These are phyloP conservation scores for Poeciliopsis turrubarensis DNA, from an alignment of 2,113 vertebrate genomes.

Conservation along the genomic window DNA sequence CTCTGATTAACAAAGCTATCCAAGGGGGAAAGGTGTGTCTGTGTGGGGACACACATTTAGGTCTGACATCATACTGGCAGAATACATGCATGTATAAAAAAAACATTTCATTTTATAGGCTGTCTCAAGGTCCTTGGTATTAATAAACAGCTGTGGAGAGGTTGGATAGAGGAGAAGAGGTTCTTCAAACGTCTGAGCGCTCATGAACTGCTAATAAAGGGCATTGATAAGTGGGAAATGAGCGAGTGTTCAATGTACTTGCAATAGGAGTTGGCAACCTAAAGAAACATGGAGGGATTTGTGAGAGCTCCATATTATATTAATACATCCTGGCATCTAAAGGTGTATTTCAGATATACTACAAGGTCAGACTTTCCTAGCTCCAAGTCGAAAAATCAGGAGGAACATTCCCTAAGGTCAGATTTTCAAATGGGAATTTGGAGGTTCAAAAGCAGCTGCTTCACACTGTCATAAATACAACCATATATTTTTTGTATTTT, in stretches of 20 bases:
- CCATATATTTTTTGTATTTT: no score
- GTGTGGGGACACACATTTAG: conserved; percentile 3
- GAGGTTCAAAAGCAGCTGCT: background rate
- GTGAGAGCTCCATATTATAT: background rate
- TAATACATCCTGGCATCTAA: background rate
- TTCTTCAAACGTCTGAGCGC: background rate
- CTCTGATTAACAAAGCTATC: conserved; percentile 67
- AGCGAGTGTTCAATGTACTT: background rate
- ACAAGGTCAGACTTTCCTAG: background rate
- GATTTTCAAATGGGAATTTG: background rate
- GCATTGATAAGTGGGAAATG: background rate
- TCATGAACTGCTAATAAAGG: background rate
- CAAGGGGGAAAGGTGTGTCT: conserved; percentile 7
- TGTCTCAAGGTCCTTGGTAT: background rate
- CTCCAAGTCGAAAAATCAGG: background rate
- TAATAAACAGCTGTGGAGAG: conserved; percentile 21
- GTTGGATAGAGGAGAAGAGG: conserved; percentile 36
- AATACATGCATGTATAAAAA: conserved; percentile 18
- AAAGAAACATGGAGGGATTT: background rate
- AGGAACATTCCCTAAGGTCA: background rate
- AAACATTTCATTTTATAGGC: background rate
- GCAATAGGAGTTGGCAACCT: background rate
- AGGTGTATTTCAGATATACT: background rate
- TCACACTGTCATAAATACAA: no score
- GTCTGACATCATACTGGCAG: conserved; percentile 6